Evolutionary conservation across 1,140 invertebrate species (phyloP), one percentile per base, ranked within the genome.

Genomic region (Phymastichus coffea): DNA sequence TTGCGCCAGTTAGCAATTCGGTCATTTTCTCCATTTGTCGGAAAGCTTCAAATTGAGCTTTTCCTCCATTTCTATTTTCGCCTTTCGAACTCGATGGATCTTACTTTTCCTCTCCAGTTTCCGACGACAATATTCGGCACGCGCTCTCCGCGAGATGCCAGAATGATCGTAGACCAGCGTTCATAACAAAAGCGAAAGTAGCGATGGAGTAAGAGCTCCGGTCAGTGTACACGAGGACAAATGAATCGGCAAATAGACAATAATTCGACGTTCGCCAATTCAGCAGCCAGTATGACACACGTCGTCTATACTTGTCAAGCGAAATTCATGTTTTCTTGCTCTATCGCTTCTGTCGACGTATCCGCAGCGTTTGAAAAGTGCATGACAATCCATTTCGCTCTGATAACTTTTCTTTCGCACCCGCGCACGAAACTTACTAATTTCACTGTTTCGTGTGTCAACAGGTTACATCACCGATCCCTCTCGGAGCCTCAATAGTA

Each of bases 391-490:
- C n/a, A n/a, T n/a, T n/a, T n/a, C n/a, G n/a, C n/a, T n/a, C n/a
- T n/a, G n/a, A n/a, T n/a, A n/a, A n/a, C n/a, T n/a, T n/a, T n/a
- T n/a, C n/a, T n/a, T n/a, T n/a, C n/a, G n/a, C n/a, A n/a, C n/a
- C n/a, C n/a, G n/a, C n/a, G n/a, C n/a, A n/a, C n/a, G n/a, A n/a
- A n/a, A n/a, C n/a, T n/a, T n/a, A n/a, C n/a, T n/a, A n/a, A n/a
- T n/a, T n/a, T n/a, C 48, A 9, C 37, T 6, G 10, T 40, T n/a
- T 40, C 37, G 10, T 44, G 12, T 30, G 17, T 49, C 15, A 14
- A 23, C 30, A 59, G 57, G 57, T 59, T 59, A 59, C 48, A 41
- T 59, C n/a, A n/a, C n/a, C 57, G 57, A 59, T 44, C 57, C 43
- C n/a, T 38, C 43, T 46, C 48, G 57, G 23, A 59, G 20, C 48